Base-by-base conservation (phyloP, 2,888 invertebrate species). In the Patella ulyssiponensis region DNA sequence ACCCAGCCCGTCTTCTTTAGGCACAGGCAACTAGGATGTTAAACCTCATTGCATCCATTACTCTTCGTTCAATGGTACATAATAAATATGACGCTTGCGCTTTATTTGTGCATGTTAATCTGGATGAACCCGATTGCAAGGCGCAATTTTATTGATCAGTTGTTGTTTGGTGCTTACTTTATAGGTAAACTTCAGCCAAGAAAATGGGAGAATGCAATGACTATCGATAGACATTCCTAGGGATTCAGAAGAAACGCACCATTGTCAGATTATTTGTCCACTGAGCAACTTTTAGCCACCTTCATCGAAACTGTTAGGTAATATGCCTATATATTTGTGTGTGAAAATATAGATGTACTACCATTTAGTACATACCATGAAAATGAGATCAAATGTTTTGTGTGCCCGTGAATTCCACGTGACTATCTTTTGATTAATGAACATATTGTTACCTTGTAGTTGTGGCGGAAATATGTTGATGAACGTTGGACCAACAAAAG, bases 171-270 rank as follows among this genome's bases (percentile, higher is more conserved):
- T 23, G 14, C 23, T 64, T 23, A 23, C 5, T 64, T 23, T 75
- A 14, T 71, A 88, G 89, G 89, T 52, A 82, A 78, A 9, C 81
- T 91, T 17, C 87, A 88, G 83, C 85, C 86, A 23, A 96, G 96
- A 87, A 99, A 98, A 92, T 99, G 98, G 97, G 98, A 99, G 92
- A 98, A 98, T 91, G 96, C 96, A 23, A 95, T 98, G 94, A 97
- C 98, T 0, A 93, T 99, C 69, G 98, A 99, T 88, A 94, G 93
- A 82, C 87, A 92, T n/a, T 97, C 97, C 0, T 93, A 93, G 93
- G 93, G 93, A 14, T 92, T 89, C 86, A 84, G 93, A 20, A 85
- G 92, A 64, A 85, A 90, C 70, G 88, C 91, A 77, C 81, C 84
- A 14, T 74, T 89, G 1, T 70, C 76, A 3, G 89, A 91, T 75